These are phyloP conservation scores for Harpagifer antarcticus DNA, from an alignment of 2,797 vertebrate genomes.

Conservation along the genomic window DNA sequence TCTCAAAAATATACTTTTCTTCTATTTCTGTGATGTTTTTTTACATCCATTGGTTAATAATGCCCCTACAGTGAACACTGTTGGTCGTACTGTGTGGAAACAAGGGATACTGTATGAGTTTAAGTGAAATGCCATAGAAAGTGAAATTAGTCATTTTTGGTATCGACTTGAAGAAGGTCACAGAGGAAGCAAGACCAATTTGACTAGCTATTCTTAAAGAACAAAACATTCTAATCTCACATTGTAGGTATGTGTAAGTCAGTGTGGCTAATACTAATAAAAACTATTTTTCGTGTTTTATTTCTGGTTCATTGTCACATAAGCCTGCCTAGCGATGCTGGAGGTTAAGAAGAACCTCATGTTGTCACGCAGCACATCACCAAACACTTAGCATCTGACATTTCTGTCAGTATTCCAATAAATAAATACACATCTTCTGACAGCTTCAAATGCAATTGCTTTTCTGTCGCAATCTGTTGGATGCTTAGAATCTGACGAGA, in stretches of 20 bases:
- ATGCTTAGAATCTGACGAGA: not conserved
- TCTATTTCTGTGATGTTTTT: too few species aligned
- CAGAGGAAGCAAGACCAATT: not conserved
- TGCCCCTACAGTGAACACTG: too few species aligned
- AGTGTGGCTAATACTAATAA: not conserved
- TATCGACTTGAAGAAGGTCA: not conserved
- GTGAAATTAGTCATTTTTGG: not conserved
- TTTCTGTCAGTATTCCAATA: not conserved
- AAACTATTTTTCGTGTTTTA: not conserved
- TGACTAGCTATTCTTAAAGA: too few species aligned
- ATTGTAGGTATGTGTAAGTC: not conserved
- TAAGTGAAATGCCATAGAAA: not conserved
- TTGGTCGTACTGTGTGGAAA: too few species aligned
- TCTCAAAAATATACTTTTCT: too few species aligned
- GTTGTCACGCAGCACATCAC: not conserved
- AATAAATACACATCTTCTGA: not conserved
- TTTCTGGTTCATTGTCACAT: not conserved
- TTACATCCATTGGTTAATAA: too few species aligned
- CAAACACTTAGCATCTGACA: not conserved
- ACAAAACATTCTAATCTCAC: not conserved
- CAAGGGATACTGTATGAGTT: too few species aligned
- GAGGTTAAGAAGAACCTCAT: not conserved
- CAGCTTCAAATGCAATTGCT: constrained; percentile 2
- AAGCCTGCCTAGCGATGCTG: not conserved
- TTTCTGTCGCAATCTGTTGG: not conserved